Conservation (phyloP, 2,888 invertebrate genomes). For the Microplitis deprimator region DNA sequence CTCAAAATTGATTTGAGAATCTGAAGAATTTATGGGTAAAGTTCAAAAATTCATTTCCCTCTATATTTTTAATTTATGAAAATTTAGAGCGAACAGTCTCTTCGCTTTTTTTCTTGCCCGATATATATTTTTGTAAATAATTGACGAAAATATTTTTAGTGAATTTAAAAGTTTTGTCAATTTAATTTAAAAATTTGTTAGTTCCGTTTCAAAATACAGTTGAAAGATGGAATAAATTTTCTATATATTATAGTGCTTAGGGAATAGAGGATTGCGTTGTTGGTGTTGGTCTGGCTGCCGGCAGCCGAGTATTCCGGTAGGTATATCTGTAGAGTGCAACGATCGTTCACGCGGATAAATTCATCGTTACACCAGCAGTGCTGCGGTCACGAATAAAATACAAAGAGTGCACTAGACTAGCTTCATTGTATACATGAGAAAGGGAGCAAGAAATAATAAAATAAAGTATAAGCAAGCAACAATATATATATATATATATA, state of each 20-base stretch:
- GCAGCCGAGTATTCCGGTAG: conserved; percentile 3
- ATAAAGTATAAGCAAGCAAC: not conserved
- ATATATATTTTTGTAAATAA: not conserved
- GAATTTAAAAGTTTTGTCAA: not conserved
- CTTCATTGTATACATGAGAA: conserved; percentile 13
- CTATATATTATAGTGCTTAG: not conserved
- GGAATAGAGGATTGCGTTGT: not conserved
- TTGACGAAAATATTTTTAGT: not conserved
- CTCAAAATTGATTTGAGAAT: conserved; percentile 24
- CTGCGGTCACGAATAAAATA: conserved; percentile 33
- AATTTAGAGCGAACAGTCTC: no score
- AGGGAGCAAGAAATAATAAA: conserved; percentile 17
- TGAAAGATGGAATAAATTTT: not conserved
- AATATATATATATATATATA: not conserved
- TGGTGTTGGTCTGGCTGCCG: conserved; percentile 22
- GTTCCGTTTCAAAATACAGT: conserved; percentile 3
- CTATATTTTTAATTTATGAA: no score
- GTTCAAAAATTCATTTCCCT: not conserved
- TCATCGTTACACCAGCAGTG: conserved; percentile 42
- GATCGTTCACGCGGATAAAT: conserved; percentile 47
- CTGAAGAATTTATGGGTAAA: conserved; percentile 29
- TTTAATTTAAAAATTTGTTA: conserved; percentile 5
- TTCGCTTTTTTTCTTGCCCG: no score
- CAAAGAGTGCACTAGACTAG: not conserved
- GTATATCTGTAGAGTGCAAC: conserved; percentile 37